These are phyloP conservation scores for Actinopyga echinites DNA, from an alignment of 53 echinoderm and acorn worm genomes.

Conservation along the genomic window DNA sequence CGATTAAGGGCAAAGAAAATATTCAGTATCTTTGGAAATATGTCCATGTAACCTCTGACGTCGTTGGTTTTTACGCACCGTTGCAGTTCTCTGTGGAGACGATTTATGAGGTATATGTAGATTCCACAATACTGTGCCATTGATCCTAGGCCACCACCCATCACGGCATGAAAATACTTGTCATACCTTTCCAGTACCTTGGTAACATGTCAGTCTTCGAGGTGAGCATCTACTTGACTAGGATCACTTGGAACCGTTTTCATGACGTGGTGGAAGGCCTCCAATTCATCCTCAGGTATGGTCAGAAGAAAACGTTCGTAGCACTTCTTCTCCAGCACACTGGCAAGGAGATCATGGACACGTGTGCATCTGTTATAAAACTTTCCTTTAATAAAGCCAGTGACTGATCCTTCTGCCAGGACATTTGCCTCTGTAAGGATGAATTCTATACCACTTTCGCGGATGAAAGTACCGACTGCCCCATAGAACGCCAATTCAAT, in stretches of 20 bases:
- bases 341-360: conserved; percentile 66
- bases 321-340: conserved; percentile 59
- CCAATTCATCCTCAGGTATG: conserved; percentile 45
- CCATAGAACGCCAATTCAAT: conserved; percentile 55
- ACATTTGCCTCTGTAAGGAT: conserved; percentile 61
- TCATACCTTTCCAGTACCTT: conserved; percentile 53
- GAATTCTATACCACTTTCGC: conserved; percentile 61
- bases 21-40: conserved; percentile 52
- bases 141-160: conserved; percentile 38
- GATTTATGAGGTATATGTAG: conserved; percentile 62
- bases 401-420: conserved; percentile 67
- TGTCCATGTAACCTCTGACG: conserved; percentile 44
- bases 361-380: conserved; percentile 71
- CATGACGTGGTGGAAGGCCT: conserved; percentile 48
- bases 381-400: conserved; percentile 66
- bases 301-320: conserved; percentile 45
- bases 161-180: conserved; percentile 41
- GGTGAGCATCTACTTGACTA: conserved; percentile 27
- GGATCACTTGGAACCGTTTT: conserved; percentile 47
- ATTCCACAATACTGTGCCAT: conserved; percentile 64
- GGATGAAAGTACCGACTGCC: conserved; percentile 62
- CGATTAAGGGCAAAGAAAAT: conserved; percentile 69
- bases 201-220: conserved; percentile 41
- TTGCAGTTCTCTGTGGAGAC: conserved; percentile 64
- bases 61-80: conserved; percentile 66